Base-by-base conservation (phyloP, 2,797 vertebrate species). In the Netta rufina region DNA sequence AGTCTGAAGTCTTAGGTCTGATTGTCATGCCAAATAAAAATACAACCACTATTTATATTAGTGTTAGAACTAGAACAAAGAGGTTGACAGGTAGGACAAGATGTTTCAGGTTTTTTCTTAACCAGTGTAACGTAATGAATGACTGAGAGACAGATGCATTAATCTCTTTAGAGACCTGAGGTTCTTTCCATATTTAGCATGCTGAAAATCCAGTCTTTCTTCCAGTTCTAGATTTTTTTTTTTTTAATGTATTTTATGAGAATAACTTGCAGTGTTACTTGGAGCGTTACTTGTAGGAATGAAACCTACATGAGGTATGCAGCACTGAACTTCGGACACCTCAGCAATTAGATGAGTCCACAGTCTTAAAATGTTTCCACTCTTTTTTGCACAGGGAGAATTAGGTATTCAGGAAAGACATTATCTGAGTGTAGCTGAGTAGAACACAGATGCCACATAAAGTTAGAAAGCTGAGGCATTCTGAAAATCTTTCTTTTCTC, bases 11-110 rank as follows among this genome's bases (percentile, higher is more conserved):
- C 83, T 49, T 58, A 65, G 43, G 61, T 61, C 14, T 51, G 53
- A 73, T 39, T 58, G 73, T 79, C n/a, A 62, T 9, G 17, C 49
- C 49, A 86, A 93, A 88, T 45, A 83, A 95, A 93, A 83, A 82
- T 10, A 51, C 7, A 76, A 20, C 16, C 39, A 54, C 53, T 83
- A 18, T 38, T 53, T 47, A 19, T 43, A 24, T 5, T 10, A 56
- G 19, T 27, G 28, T 58, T 54, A 91, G 51, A 79, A 86, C 27
- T 57, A 67, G 36, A 90, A 87, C 32, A 84, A 84, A 58, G 47
- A 93, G 17, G 17, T 54, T 61, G 30, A 62, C 32, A 38, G 32
- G 38, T 53, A 90, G 17, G 81, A 15, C 45, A 84, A 57, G 33
- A 62, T 1, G 13, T 58, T 64, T 30, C 33, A 80, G 25, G 1